Evolutionary conservation across 2,888 invertebrate species (phyloP), one percentile per base, ranked within the genome.

Genomic region (Ceraclea dissimilis): DNA sequence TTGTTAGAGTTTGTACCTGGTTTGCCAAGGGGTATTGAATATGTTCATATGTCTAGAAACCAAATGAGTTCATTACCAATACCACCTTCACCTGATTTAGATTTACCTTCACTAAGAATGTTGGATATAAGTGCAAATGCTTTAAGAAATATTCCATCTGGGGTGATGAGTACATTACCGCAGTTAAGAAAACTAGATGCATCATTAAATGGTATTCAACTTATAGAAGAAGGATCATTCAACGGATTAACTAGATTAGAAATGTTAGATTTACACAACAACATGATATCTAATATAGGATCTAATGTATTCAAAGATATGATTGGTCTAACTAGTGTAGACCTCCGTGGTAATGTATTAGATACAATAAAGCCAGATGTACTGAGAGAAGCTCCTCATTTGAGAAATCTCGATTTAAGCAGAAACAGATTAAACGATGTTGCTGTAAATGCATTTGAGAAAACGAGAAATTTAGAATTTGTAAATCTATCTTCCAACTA

Each of bases 401-500:
- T 90, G 51, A 83, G 83, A 57, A 77, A 78, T 51, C 66, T 91
- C 39, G 89, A 91, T 68, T 72, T 92, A 19, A 90, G 90, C 62
- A 80, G 82, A 64, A 92, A 92, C 69, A 82, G 82, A 67, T 69
- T 92, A 46, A 82, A 83, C 43, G 84, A 81, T 65, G 80, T 90
- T 59, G 80, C 80, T 1, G 81, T 83, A 1, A 79, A 77, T 1
- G 78, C 82, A 17, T 80, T 90, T 46, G 80, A 81, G 21, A 76
- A 76, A 66, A 81, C 79, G 51, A 78, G 85, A 60, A 80, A 85
- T 47, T 75, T 93, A 48, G 84, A 88, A 70, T 80, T 82, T 62
- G 70, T 93, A 22, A 87, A 90, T 68, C 79, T 88, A 53, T 90
- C 92, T 0, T 83, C 87, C 58, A 93, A 93, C 69, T 82, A 81